A percentile compares a stretch with the other conserved stretches of the same genome.
phyloP scores from a whole-genome alignment of 1,140 invertebrate species.

The Conus ventricosus region DNA sequence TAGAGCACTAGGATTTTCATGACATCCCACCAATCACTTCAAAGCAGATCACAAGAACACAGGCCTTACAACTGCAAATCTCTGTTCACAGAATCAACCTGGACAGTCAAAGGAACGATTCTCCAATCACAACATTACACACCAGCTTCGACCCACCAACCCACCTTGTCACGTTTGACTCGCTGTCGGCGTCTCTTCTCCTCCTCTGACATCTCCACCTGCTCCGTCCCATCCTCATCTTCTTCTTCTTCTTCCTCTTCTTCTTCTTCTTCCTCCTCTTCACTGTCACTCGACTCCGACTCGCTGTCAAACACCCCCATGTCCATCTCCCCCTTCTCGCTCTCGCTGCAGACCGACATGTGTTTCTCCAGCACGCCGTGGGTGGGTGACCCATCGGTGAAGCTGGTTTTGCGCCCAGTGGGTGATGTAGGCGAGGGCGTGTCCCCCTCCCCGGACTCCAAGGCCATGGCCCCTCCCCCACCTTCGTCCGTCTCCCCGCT shows the following conservation, averaged over 20 bases:
- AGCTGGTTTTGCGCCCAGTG: conserved; percentile 19
- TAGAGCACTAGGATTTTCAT: no score
- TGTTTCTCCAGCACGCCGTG: conserved; percentile 39
- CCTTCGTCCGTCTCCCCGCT: conserved; percentile 25
- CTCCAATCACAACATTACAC: no score
- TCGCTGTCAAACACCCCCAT: conserved; percentile 75
- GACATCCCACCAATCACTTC: no score
- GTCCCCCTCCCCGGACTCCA: background rate
- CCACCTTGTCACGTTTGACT: conserved; percentile 67
- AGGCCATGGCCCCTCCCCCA: background rate
- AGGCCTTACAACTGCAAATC: no score
- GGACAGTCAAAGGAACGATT: no score
- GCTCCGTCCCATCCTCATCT: conserved; percentile 67
- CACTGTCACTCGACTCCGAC: conserved; percentile 73
- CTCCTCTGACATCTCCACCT: conserved; percentile 73
- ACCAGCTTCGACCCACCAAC: no score
- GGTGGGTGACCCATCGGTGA: conserved; percentile 35
- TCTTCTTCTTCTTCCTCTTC: conserved; percentile 64
- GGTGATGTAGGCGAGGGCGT: background rate
- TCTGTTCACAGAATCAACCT: no score
- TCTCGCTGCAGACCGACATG: conserved; percentile 73
- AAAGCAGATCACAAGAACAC: no score
- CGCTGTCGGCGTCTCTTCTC: conserved; percentile 64
- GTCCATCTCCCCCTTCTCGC: conserved; percentile 49
- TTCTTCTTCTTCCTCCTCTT: conserved; percentile 66